Base-by-base conservation (phyloP, 2,888 invertebrate genomes). In the Creontiades dilutus region DNA sequence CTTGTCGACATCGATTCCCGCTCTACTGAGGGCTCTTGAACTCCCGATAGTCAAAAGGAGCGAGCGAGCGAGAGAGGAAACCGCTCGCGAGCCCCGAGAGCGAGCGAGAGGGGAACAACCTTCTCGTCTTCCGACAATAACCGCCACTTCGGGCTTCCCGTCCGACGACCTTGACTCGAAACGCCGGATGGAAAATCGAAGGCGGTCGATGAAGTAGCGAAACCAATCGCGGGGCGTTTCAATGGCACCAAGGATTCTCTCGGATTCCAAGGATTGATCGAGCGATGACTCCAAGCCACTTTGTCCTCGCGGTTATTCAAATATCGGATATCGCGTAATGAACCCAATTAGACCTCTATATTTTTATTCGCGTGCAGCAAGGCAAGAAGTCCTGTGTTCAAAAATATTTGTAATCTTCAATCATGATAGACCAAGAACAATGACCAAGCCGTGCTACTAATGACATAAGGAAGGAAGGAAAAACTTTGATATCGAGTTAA, bases 141-240 rank as follows among this genome's bases (percentile, higher is more conserved):
- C 28, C 46, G 47, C 68, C 68, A 68, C 68, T 78, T 19, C 78
- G 28, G n/a, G 78, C 47, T 78, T 78, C 68, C 78, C 78, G 78
- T 78, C 78, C 47, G 78, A 46, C 47, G 28, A 78, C 78, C 78
- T 78, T 78, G 78, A 47, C 46, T 46, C 37, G 19, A 19, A 46
- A 16, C 78, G 14, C 16, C 46, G 27, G 78, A 78, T 78, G 37
- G 19, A 47, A 78, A 78, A 78, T 78, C 78, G 78, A 78, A 78
- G 78, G 78, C 47, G 78, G 78, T 78, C 78, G 78, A 78, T 78
- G 37, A 9, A 13, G 46, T 37, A 78, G 78, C 78, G 78, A 78
- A 78, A 78, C 78, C 78, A 78, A 78, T 78, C 78, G 46, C 28
- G 14, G 78, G n/a, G 37, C 37, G 19, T 78, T 78, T 78, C 47